phyloP scores from a whole-genome alignment of 2,113 vertebrate species.

The Cricetomys ansorgei region DNA sequence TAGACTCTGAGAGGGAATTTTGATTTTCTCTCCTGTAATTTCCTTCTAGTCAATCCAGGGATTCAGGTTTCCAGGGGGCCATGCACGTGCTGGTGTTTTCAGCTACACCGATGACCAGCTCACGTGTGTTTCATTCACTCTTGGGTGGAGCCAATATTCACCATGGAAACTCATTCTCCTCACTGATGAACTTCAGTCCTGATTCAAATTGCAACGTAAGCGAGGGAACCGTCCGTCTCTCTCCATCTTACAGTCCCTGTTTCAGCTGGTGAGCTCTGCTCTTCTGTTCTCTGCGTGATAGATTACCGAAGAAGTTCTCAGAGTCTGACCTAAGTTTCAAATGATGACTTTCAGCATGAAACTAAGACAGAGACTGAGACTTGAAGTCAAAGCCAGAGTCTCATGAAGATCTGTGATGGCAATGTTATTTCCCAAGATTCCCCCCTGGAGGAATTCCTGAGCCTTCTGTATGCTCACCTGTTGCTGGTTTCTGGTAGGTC shows the following conservation, averaged over 20 bases:
- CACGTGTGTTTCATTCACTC: neutral
- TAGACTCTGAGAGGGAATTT: conserved; percentile 5
- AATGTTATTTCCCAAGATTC: neutral
- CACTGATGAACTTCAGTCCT: neutral
- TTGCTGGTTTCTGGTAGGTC: neutral
- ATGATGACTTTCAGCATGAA: neutral
- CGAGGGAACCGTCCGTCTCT: neutral
- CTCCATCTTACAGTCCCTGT: neutral
- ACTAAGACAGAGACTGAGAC: neutral
- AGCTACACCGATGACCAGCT: fast-evolving
- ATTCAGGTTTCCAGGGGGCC: neutral
- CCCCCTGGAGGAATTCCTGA: neutral
- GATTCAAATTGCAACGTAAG: neutral
- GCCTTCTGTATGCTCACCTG: neutral
- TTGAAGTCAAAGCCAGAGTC: neutral
- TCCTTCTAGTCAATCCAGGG: neutral
- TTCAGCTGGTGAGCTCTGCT: neutral
- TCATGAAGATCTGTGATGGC: too few species aligned
- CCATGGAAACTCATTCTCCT: neutral
- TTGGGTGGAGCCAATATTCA: fast-evolving
- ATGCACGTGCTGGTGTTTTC: fast-evolving
- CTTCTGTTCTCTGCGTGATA: neutral
- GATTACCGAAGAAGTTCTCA: neutral
- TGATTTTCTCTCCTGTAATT: neutral
- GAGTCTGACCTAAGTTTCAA: neutral